These are phyloP conservation scores for Amblyjoppa fuscipennis DNA, from an alignment of 2,888 invertebrate genomes.

Conservation along the genomic window DNA sequence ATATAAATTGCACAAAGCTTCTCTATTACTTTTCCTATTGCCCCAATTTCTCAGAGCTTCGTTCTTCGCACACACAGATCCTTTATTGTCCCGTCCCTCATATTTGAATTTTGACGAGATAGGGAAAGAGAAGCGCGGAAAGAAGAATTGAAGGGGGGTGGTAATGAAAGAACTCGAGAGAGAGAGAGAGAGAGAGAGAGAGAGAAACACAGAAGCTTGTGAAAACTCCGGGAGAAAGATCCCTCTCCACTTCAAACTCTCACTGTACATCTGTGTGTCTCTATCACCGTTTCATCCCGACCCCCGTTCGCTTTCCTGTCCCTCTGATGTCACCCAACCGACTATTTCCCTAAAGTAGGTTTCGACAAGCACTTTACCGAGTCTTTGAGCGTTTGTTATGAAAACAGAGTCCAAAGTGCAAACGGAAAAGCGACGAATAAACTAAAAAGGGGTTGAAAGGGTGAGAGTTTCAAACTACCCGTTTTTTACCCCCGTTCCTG, in stretches of 20 bases:
- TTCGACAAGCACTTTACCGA: conserved; percentile 53
- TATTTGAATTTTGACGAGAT: conserved; percentile 66
- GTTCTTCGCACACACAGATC: neutral
- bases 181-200: conserved; percentile 22
- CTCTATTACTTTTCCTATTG: conserved; percentile 2
- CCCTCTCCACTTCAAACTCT: conserved; percentile 28
- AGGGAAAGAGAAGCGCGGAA: conserved; percentile 33
- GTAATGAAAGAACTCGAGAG: conserved; percentile 52
- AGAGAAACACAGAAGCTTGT: conserved; percentile 40
- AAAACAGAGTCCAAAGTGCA: conserved; percentile 57
- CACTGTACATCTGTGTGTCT: neutral
- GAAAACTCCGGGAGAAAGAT: conserved; percentile 23
- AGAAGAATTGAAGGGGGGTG: conserved; percentile 54
- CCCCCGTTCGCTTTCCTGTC: neutral
- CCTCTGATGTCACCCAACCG: conserved; percentile 25
- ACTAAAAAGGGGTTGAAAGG: conserved; percentile 52
- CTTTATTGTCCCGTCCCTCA: conserved; percentile 5
- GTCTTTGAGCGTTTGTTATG: conserved; percentile 64
- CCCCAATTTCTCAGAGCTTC: conserved; percentile 10
- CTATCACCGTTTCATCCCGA: neutral
- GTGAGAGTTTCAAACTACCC: conserved; percentile 46
- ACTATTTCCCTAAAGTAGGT: conserved; percentile 47
- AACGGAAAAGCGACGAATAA: conserved; percentile 36
- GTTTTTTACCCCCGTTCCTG: neutral
- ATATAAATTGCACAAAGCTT: conserved; percentile 38